Evolutionary conservation across 2,797 vertebrate genomes (phyloP).

Genomic region (Margarornis squamiger): DNA sequence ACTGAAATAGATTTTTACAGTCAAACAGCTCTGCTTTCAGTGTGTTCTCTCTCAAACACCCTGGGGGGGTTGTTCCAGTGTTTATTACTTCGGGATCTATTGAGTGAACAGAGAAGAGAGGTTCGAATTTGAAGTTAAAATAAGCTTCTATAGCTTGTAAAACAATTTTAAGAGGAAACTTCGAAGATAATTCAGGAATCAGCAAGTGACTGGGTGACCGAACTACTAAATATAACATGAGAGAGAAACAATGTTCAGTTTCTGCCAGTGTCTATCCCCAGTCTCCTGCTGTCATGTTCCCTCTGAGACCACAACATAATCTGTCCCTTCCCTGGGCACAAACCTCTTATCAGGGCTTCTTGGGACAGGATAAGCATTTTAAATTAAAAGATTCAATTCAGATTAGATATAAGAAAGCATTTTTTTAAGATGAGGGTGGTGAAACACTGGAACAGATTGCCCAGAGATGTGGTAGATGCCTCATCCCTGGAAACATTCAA

Average conservation of each 20-base stretch:
- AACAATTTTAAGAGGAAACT: not conserved
- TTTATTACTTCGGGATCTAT: not conserved
- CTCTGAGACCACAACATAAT: not conserved
- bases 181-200: not conserved
- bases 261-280: not conserved
- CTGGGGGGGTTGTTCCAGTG: not conserved
- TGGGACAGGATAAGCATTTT: not conserved
- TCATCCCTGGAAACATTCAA: not conserved
- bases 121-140: not conserved
- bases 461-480: not conserved
- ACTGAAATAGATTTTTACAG: not conserved
- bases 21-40: not conserved
- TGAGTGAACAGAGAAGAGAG: not conserved
- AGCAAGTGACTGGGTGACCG: not conserved
- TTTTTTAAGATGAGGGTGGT: not conserved
- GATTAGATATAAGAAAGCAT: not conserved
- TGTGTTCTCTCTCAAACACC: not conserved
- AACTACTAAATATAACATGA: not conserved
- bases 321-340: not conserved
- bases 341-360: not conserved
- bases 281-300: not conserved
- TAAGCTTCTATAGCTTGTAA: not conserved
- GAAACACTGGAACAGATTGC: not conserved
- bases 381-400: not conserved
- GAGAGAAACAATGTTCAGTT: not conserved